phyloP scores from a whole-genome alignment of 2,797 vertebrate species.

The Sciurus vulgaris region DNA sequence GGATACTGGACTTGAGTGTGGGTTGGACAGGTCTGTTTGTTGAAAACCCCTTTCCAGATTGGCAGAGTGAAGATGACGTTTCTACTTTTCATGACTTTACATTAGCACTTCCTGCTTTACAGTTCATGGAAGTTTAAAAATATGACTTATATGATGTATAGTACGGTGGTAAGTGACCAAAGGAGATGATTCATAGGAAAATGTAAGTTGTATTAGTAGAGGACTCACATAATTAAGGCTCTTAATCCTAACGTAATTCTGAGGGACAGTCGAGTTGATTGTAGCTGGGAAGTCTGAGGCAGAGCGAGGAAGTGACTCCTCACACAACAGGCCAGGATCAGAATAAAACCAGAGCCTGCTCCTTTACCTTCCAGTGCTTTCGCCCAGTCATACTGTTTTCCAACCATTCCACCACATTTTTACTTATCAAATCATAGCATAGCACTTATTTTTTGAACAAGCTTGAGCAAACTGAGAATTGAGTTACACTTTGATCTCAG shows the following conservation, averaged over 20 bases:
- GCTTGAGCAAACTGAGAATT: neutral
- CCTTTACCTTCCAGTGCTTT: neutral
- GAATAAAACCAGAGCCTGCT: neutral
- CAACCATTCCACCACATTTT: neutral
- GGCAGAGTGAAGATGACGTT: neutral
- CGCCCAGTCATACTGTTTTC: neutral
- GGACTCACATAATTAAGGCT: neutral
- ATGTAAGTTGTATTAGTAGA: neutral
- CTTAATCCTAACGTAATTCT: neutral
- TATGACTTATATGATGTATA: neutral
- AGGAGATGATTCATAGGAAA: neutral
- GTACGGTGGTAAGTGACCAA: neutral
- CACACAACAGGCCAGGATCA: neutral
- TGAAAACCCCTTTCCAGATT: conserved; percentile 4
- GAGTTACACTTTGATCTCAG: neutral
- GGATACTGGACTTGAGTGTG: neutral
- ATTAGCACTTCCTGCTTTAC: neutral
- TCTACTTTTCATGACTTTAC: neutral
- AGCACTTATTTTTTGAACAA: neutral
- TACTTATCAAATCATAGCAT: neutral
- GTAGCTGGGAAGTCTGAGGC: neutral
- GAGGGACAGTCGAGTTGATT: neutral
- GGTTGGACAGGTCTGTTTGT: neutral
- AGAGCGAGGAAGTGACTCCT: neutral
- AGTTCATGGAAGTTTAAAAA: neutral